Base-by-base conservation (phyloP, 2,797 vertebrate genomes). In the Lacerta bilineata region DNA sequence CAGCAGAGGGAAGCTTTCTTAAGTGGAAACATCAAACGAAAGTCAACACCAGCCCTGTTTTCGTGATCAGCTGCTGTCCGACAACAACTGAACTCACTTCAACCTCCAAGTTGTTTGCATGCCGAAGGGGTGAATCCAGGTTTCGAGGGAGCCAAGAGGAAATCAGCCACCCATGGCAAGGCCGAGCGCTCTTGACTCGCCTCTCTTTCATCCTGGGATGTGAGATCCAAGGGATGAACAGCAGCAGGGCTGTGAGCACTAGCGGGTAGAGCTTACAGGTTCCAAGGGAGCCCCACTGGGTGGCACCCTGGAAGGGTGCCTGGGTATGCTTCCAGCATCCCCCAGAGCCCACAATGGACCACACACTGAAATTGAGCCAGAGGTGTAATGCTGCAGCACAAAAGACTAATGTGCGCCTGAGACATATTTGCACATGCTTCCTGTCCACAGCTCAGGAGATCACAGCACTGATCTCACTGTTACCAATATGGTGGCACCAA, bases 111-210 rank as follows among this genome's bases (percentile, higher is more conserved):
- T 36, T 66, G 27, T 76, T 20, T 29, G 33, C 29, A 4, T 2
- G n/a, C 72, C 43, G 0, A 2, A 1, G 46, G 17, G 74, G 61
- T 6, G 41, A 77, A 27, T 20, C n/a, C 15, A 4, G 25, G n/a
- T n/a, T 33, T 15, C 1, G 1, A 3, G 29, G 8, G 39, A 20
- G 59, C 2, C 1, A 39, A 41, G 13, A 10, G 25, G 39, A 36
- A 27, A 50, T 18, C 18, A 1, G 41, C 39, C 10, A 13, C 55
- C 76, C 20, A 3, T 7, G 74, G 46, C 61, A 33, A 61, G 72
- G n/a, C 27, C 82, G 3, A 18, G 2, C 8, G 2, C 64, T 36
- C 43, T 6, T 0, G 29, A 36, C 4, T 11, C 1, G 0, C 43
- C 33, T 7, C 33, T 17, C 25, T 1, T 11, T 13, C 66, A 4